phyloP scores from a whole-genome alignment of 2,113 vertebrate species.

The Campylomormyrus tamandua region DNA sequence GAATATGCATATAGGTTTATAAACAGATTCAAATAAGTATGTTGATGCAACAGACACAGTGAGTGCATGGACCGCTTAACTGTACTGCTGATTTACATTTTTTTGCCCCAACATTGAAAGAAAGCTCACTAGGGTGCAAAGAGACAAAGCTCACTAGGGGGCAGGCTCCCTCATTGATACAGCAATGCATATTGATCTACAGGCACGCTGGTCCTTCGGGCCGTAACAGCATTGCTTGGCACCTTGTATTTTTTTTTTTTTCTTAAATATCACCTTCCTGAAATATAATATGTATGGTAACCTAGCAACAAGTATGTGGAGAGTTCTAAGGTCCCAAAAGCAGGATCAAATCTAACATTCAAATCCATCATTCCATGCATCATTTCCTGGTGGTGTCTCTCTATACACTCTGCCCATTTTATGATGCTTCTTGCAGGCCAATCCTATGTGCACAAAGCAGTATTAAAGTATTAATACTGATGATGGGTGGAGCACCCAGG shows the following conservation, averaged over 20 bases:
- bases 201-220: background rate
- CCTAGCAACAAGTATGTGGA: background rate
- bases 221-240: background rate
- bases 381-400: background rate
- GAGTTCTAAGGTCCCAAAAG: background rate
- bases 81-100: background rate
- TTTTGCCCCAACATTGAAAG: background rate
- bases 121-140: background rate
- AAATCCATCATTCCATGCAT: background rate
- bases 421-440: background rate
- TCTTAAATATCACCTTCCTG: background rate
- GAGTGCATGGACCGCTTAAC: background rate
- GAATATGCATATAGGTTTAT: background rate
- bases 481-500: background rate
- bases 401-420: background rate
- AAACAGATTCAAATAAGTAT: background rate
- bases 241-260: background rate
- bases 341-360: background rate
- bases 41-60: background rate
- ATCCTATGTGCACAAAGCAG: background rate
- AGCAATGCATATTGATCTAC: background rate
- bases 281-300: background rate
- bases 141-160: background rate
- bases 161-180: background rate
- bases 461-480: background rate